Base-by-base conservation (phyloP, 1,140 invertebrate genomes). In the Drosophila equinoxialis region DNA sequence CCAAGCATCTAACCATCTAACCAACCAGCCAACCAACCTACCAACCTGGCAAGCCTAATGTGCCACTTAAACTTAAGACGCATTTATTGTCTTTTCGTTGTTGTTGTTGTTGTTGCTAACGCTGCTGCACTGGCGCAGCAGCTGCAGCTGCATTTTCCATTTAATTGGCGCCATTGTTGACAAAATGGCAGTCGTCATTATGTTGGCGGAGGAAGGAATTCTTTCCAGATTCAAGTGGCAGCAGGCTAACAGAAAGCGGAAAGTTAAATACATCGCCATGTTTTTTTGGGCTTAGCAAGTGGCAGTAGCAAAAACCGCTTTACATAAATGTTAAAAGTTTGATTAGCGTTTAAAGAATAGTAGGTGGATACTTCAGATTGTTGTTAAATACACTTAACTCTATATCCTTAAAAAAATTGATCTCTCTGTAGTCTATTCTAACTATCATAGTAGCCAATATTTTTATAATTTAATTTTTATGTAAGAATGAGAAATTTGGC, bases 131-230 rank as follows among this genome's bases (percentile, higher is more conserved):
- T 11, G 42, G 70, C 48, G 70, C 26, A 74, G 61, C 20, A 65
- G 70, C 37, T 45, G 63, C 57, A 64, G 77, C 73, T 83, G 84
- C 84, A 87, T 89, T 87, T 77, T 87, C 80, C 80, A 87, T 87
- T 89, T 87, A 87, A 87, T 87, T 89, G 84, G 84, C 77, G 84
- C 77, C 84, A 87, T 87, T 87, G 84, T 87, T 87, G 84, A 87
- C 84, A 87, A 87, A 87, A 87, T 87, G 83, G 80, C 79, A 84
- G 80, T 89, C 68, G 79, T 37, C 3, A 6, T 8, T 75, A 67
- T 67, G 69, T 68, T 72, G 71, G 75, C 67, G 48, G 61, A 23
- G 20, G 20, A 23, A 23, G 20, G 20, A 23, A 23, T 23, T 23
- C 20, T 64, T 68, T 79, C 67, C 14, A 10, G 11, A 51, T 51